These are phyloP conservation scores for Raja brachyura DNA, from an alignment of 2,113 vertebrate species.

Conservation along the genomic window DNA sequence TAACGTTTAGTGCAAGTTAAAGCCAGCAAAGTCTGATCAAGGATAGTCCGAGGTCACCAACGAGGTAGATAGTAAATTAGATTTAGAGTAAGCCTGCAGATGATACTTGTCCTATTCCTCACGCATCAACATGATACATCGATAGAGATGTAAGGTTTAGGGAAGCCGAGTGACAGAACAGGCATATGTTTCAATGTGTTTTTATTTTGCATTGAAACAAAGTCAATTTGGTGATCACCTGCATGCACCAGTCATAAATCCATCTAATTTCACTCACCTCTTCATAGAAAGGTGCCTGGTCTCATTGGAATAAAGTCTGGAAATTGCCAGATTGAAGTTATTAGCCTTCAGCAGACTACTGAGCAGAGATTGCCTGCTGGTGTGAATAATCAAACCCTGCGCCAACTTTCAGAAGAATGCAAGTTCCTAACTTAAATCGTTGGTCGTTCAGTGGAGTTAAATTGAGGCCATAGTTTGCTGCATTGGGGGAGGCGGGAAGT, in stretches of 20 bases:
- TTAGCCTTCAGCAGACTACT: neutral
- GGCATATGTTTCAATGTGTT: neutral
- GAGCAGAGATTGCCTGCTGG: neutral
- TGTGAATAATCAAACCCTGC: neutral
- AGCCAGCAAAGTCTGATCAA: too few relatives aligned
- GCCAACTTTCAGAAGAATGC: neutral
- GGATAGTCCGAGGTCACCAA: too few relatives aligned
- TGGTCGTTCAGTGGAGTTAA: neutral
- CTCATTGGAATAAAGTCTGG: neutral
- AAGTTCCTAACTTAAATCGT: too few relatives aligned
- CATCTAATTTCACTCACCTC: neutral
- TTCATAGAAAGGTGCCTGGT: neutral
- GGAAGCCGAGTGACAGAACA: neutral
- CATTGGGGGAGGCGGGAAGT: neutral
- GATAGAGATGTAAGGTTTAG: neutral
- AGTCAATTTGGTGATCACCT: neutral
- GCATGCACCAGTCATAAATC: neutral
- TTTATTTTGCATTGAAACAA: neutral
- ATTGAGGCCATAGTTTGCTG: neutral
- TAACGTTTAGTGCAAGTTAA: too few relatives aligned
- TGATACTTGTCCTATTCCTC: neutral
- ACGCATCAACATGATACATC: neutral
- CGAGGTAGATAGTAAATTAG: neutral
- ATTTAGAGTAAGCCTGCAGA: neutral
- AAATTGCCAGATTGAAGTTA: neutral